phyloP scores from a whole-genome alignment of 2,797 vertebrate species.

The Sebastiscus albofasciatus region DNA sequence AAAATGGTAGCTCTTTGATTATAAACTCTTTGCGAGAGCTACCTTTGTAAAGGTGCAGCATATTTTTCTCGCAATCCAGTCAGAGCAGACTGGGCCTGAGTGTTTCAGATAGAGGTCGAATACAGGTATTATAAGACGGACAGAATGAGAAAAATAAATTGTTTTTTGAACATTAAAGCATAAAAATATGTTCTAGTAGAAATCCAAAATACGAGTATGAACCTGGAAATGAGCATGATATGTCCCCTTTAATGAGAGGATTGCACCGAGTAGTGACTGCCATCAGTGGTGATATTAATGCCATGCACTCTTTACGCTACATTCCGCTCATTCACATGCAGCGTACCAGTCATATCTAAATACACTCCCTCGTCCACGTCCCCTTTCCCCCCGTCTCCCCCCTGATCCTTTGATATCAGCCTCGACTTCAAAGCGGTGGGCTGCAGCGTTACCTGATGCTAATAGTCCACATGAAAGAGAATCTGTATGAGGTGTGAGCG shows the following conservation, averaged over 20 bases:
- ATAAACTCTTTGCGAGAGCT: too few relatives aligned
- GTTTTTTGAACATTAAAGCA: background rate
- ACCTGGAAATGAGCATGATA: background rate
- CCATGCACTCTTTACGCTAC: slow-evolving; percentile 8
- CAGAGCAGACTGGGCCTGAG: too few relatives aligned
- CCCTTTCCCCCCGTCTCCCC: slow-evolving; percentile 35
- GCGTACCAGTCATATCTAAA: slow-evolving; percentile 43
- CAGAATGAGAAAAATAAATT: background rate
- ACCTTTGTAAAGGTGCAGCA: too few relatives aligned
- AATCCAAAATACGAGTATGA: background rate
- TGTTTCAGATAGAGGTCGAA: background rate
- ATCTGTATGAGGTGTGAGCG: slow-evolving; percentile 73
- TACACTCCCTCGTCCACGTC: slow-evolving; percentile 36
- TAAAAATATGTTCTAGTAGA: background rate
- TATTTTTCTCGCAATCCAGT: too few relatives aligned
- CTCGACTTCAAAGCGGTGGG: slow-evolving; percentile 75
- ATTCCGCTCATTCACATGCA: slow-evolving; percentile 50
- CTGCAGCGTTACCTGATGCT: slow-evolving; percentile 76
- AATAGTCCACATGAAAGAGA: slow-evolving; percentile 83
- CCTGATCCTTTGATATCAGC: slow-evolving; percentile 70
- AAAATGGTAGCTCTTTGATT: too few relatives aligned
- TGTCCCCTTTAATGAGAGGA: background rate
- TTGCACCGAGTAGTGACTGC: background rate
- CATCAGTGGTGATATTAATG: background rate
- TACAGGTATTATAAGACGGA: background rate